phyloP scores from a whole-genome alignment of 2,888 invertebrate species.

The Luperina nickerlii region DNA sequence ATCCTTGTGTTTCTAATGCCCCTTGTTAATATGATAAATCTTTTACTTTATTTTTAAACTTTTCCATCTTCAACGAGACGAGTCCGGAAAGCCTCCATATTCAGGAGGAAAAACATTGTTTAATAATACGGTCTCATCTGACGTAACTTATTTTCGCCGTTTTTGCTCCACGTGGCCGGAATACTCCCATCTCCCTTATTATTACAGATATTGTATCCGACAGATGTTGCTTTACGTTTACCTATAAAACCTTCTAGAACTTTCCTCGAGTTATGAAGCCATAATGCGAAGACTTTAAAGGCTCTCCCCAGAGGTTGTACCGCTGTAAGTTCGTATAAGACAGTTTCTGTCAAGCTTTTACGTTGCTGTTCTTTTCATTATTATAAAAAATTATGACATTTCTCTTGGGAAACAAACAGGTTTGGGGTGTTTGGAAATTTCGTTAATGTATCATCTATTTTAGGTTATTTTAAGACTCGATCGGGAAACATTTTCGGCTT shows the following conservation, averaged over 20 bases:
- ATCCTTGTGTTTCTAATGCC: not conserved
- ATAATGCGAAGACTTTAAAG: slow-evolving; percentile 66
- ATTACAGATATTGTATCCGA: slow-evolving; percentile 64
- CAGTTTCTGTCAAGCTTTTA: slow-evolving; percentile 60
- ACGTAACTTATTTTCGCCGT: slow-evolving; percentile 60
- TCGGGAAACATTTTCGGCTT: not conserved
- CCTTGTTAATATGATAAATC: not conserved
- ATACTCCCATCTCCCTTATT: slow-evolving; percentile 61
- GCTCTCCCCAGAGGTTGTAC: slow-evolving; percentile 51
- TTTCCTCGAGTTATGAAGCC: slow-evolving; percentile 65
- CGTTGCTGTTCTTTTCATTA: slow-evolving; percentile 17
- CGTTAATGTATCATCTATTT: not conserved
- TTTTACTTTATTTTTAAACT: not conserved
- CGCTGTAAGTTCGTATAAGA: slow-evolving; percentile 50
- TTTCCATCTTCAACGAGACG: not conserved
- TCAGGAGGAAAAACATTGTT: slow-evolving; percentile 50
- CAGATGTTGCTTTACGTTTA: slow-evolving; percentile 72
- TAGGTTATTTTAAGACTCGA: not conserved
- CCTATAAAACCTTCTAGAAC: slow-evolving; percentile 66
- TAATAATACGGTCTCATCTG: slow-evolving; percentile 55
- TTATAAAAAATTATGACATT: slow-evolving; percentile 41
- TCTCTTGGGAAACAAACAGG: slow-evolving; percentile 4
- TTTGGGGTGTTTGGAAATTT: not conserved
- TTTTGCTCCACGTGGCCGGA: slow-evolving; percentile 47
- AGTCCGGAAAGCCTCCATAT: slow-evolving; percentile 8